Base-by-base conservation (phyloP, 23 tunicate species). In the Halocynthia roretzi region DNA sequence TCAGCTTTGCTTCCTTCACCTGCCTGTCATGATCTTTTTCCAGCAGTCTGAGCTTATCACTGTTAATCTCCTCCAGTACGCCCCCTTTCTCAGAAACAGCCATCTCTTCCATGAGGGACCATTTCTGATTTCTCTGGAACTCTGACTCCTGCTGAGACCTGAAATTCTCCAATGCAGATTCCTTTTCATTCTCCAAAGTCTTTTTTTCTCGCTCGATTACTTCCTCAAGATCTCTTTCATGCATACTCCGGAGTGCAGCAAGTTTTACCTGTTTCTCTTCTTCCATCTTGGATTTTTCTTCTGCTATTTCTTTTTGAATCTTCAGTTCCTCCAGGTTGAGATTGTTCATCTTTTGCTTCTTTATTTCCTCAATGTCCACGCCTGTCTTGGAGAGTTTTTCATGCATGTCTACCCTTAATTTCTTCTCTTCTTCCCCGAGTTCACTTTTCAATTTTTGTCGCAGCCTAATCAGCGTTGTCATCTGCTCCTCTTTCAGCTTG, bases 11-110 rank as follows among this genome's bases (percentile, higher is more conserved):
- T n/a, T 65, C 71, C 8, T 71, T 66, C 7, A 92, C 22, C 60
- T 92, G 87, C 60, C 66, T 82, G 49, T 92, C 83, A 19, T 92
- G 98, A 7, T 86, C 87, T 17, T 54, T 84, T 6, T 57, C n/a
- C 64, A 89, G 65, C 11, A 10, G 56, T 5, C 80, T 54, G 17
- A 71, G 49, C 71, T 83, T 89, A 60, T 89, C 96, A 54, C 72
- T 52, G 10, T 82, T 54, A 58, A 82, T 74, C 56, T 74, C 78
- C 31, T 74, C 78, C 78, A 74, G 55, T 20, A 74, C 17, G 40
- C 17, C 6, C 12, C 40, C 17, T n/a, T 74, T 74, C n/a, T 74
- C 78, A 54, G 19, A 21, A 56, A 54, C 20, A 14, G 20, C 62
- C 18, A 54, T 54, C 23, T 74, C 78, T 48, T 53, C 78, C 10